Percentiles rank a stretch among this genome's conserved stretches.
These are phyloP conservation scores for Procapra przewalskii DNA, from an alignment of 2,113 vertebrate species.

Conservation along the genomic window DNA sequence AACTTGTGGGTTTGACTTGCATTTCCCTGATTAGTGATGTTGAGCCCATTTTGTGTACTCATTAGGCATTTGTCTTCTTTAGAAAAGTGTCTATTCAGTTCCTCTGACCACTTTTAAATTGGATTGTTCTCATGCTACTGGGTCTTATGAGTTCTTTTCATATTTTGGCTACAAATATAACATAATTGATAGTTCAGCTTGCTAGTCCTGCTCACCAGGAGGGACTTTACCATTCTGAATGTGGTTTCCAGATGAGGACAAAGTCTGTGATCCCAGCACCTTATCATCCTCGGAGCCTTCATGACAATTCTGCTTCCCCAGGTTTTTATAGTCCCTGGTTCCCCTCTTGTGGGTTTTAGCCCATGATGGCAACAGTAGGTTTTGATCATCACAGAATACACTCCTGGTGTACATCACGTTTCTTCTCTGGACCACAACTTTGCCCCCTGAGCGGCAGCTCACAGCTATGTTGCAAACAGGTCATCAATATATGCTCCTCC, in stretches of 20 bases:
- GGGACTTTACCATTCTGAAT: neutral
- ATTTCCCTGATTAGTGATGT: neutral
- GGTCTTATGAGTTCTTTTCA: neutral
- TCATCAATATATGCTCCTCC: neutral
- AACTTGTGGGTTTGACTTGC: neutral
- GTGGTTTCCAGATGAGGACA: neutral
- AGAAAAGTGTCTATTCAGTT: neutral
- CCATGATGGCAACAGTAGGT: neutral
- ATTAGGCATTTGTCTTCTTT: neutral
- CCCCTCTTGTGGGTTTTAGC: neutral
- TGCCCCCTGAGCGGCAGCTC: neutral
- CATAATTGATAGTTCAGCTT: neutral
- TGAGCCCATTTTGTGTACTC: neutral
- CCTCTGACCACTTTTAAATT: neutral
- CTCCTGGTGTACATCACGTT: neutral
- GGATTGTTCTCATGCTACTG: neutral
- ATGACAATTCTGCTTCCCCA: neutral
- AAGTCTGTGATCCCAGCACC: neutral
- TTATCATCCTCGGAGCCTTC: neutral
- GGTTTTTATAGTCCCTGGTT: neutral
- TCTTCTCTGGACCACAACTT: neutral
- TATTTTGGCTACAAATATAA: neutral
- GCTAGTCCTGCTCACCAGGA: neutral
- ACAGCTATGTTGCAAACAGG: neutral
- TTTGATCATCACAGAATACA: neutral